Percentiles rank a stretch among this genome's conserved stretches.
These are phyloP conservation scores for Hycleus phaleratus DNA, from an alignment of 1,140 invertebrate species.

Conservation along the genomic window DNA sequence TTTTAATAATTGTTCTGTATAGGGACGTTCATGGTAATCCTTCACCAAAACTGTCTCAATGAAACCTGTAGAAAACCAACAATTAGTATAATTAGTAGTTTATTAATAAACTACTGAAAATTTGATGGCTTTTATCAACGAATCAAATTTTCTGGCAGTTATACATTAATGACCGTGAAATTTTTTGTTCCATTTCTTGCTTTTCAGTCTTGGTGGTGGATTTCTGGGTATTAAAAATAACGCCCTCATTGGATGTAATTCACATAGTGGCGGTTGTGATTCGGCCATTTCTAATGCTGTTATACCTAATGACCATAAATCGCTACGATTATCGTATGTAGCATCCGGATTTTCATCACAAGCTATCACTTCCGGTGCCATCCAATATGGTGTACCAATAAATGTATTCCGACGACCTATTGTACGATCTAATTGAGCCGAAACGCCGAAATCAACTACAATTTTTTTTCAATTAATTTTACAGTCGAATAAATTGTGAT, in stretches of 20 bases:
- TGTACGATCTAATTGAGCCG: conserved; percentile 96
- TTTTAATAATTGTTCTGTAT: conserved; percentile 95
- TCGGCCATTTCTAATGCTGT: conserved; percentile 99
- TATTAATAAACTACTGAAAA: no score
- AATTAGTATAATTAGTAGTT: not conserved
- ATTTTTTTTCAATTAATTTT: not conserved
- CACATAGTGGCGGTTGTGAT: conserved; percentile 96
- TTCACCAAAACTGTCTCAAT: conserved; percentile 88
- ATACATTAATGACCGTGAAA: conserved; percentile 56
- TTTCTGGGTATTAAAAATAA: conserved; percentile 98
- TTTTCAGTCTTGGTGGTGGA: conserved; percentile 91
- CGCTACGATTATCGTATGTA: conserved; percentile 98
- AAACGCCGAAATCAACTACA: conserved; percentile 98
- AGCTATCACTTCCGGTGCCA: conserved; percentile 96
- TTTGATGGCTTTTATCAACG: no score
- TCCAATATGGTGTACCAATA: conserved; percentile 99
- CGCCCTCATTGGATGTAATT: conserved; percentile 96
- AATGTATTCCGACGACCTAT: conserved; percentile 98
- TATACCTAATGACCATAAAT: conserved; percentile 97
- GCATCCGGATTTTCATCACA: conserved; percentile 99
- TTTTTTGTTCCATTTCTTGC: conserved; percentile 97
- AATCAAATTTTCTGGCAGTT: no score
- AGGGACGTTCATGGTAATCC: conserved; percentile 96
- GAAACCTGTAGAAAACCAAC: conserved; percentile 44
- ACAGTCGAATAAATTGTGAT: not conserved